Evolutionary conservation across 2,888 invertebrate genomes (phyloP), one percentile per base, ranked within the genome.

Genomic region (Sminthurides aquaticus): DNA sequence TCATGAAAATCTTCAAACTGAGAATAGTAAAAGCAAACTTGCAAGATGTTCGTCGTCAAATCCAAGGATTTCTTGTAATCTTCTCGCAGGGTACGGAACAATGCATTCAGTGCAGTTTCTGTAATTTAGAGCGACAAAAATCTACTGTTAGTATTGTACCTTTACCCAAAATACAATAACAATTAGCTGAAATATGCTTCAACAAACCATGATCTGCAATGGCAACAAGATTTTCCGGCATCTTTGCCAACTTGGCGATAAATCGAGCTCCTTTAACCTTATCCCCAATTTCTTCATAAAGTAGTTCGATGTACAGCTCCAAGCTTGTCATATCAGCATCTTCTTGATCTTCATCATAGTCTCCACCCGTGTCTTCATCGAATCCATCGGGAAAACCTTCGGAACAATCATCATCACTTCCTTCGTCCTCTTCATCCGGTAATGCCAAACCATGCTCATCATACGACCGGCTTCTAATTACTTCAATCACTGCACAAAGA

Each of bases 41-140:
- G 93, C 71, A 96, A 89, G 77, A 99, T 91, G 80, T 96, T 96
- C 74, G 94, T 96, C 75, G 95, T 93, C 66, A 99, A 81, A 78
- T 98, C 96, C 76, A 96, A 88, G 79, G 92, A 97, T 78, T 91
- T 87, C 79, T 91, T 91, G 91, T 96, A 98, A 81, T 99, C 98
- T 82, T 99, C 99, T 72, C 97, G 85, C 62, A 99, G 82, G 34
- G 98, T 95, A 77, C 99, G 84, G 15, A 96, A 91, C 75, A 99
- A 82, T 49, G 97, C 98, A 81, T 96, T 96, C 60, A 99, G 82
- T 62, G 97, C 85, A 49, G 94, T 92, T 81, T 98, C 91, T 90
- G 80, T 74, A 84, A 80, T 69, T n/a, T 62, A 25, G 67, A 70
- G 71, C 68, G 70, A 49, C 66, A 26, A 64, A 70, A n/a, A n/a